Conservation (phyloP, 2,113 vertebrate genomes). For the Tamias sibiricus region DNA sequence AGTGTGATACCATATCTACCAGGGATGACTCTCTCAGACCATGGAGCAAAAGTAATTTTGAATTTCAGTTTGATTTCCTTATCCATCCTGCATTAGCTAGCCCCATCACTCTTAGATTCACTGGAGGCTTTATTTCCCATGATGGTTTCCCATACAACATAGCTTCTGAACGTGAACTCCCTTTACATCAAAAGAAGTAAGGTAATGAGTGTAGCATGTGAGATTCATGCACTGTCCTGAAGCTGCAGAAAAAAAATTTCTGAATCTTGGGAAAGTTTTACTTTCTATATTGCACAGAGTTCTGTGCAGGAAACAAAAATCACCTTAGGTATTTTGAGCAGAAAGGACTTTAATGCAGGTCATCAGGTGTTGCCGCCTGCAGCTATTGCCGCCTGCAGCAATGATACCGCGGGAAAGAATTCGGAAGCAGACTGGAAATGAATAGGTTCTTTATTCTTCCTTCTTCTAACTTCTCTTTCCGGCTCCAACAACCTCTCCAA, state of each 20-base stretch:
- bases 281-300: not conserved
- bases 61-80: constrained; percentile 34
- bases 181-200: not conserved
- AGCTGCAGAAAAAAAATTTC: not conserved
- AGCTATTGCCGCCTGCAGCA: too few relatives aligned
- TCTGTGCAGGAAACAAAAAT: not conserved
- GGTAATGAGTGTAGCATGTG: not conserved
- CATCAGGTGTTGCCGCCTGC: too few relatives aligned
- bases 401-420: too few relatives aligned
- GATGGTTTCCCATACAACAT: not conserved
- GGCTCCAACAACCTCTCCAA: too few relatives aligned
- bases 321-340: constrained; percentile 10
- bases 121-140: not conserved
- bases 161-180: not conserved
- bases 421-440: too few relatives aligned
- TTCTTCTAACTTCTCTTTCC: too few relatives aligned
- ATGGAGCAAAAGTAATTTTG: not conserved
- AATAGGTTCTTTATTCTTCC: too few relatives aligned
- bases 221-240: not conserved
- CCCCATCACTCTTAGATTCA: not conserved
- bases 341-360: constrained; percentile 35
- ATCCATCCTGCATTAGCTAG: not conserved
- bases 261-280: not conserved
- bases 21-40: not conserved
- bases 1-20: not conserved